Evolutionary conservation across 2,888 invertebrate species (phyloP), one percentile per base, ranked within the genome.

Genomic region (Amiota minor): DNA sequence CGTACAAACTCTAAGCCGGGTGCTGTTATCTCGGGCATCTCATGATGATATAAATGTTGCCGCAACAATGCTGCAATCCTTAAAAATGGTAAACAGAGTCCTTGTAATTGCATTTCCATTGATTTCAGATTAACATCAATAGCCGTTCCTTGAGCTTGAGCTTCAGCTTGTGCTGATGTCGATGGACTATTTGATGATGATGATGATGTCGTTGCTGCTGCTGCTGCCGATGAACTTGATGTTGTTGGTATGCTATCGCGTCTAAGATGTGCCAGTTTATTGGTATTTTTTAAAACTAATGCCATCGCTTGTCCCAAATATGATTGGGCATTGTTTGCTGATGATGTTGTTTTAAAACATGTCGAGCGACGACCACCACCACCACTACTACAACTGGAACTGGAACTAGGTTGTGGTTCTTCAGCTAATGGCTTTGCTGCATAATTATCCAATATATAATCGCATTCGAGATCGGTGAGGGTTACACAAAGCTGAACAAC

Each of bases 41-140:
- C 92, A 83, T 93, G 93, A 76, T 95, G 94, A 89, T 95, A 96
- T 77, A 96, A 91, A 91, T 98, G 97, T 88, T 94, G 94, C 69
- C 95, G 93, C 70, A 98, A 91, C 9, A 98, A 90, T 0, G 97
- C 93, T 2, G 97, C 95, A 69, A 97, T 92, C 64, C 97, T 93
- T 78, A 98, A 90, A 90, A 95, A 97, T 18, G 97, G 97, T 76
- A 97, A 90, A 84, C 96, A 94, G 74, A 96, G 90, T 77, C 93
- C 93, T 89, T 96, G 95, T 72, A 97, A 91, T 92, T 95, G 90
- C 74, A 86, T 82, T 76, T 90, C 90, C 88, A 90, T 88, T 3
- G 89, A 87, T 75, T 89, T 88, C 12, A 90, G 80, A 80, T 89
- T 89, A 0, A 89, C 82, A 72, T 87, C 85, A 55, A 76, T 78